Conservation (phyloP, 2,888 invertebrate species). For the Coecobrya sp. region DNA sequence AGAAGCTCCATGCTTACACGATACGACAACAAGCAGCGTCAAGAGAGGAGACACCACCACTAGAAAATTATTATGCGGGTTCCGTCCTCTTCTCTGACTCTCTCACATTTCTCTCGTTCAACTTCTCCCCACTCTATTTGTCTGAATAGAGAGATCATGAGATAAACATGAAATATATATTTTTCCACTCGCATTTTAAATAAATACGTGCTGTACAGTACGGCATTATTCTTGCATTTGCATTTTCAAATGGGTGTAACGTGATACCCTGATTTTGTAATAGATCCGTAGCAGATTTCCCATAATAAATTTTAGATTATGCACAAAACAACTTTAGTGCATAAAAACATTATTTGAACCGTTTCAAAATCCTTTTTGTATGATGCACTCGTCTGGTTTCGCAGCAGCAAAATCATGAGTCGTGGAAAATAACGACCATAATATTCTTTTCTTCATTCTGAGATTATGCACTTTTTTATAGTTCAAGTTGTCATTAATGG, state of each 20-base stretch:
- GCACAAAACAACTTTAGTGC: neutral
- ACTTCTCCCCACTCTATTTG: slow-evolving; percentile 2
- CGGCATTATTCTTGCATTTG: neutral
- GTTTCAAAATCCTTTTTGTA: neutral
- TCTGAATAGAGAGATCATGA: slow-evolving; percentile 17
- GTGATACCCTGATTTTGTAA: slow-evolving; percentile 11
- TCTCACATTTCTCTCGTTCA: neutral
- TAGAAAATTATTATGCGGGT: slow-evolving; percentile 52
- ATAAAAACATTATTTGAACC: neutral
- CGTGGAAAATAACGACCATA: neutral
- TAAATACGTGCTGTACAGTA: neutral
- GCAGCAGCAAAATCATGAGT: neutral
- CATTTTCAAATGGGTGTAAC: neutral
- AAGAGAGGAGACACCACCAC: slow-evolving; percentile 8
- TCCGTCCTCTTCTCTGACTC: slow-evolving; percentile 27
- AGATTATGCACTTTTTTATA: no score
- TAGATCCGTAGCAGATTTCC: neutral
- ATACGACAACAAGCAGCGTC: neutral
- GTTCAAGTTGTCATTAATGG: no score
- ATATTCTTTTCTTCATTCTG: neutral
- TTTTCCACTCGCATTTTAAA: slow-evolving; percentile 17
- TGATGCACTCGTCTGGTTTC: neutral
- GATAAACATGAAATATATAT: slow-evolving; percentile 45
- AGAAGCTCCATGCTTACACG: neutral
- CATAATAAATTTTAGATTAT: neutral